phyloP scores from a whole-genome alignment of 2,113 vertebrate species.

The Excalfactoria chinensis region DNA sequence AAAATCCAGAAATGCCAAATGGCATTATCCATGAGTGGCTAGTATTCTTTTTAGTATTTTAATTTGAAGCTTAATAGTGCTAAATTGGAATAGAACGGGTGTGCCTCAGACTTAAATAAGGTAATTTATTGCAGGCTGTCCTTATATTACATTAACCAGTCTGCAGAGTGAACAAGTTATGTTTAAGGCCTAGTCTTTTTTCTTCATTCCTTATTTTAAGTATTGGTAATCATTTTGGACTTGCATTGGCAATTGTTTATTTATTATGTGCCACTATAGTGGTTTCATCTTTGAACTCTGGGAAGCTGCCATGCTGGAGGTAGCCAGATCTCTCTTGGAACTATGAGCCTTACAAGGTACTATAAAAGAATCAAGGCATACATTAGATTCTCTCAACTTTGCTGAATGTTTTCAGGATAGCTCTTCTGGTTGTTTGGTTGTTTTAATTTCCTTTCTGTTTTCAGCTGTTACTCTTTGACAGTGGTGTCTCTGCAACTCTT shows the following conservation, averaged over 20 bases:
- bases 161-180: neutral
- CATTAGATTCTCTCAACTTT: neutral
- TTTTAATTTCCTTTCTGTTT: neutral
- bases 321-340: neutral
- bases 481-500: neutral
- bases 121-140: neutral
- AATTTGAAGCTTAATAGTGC: neutral
- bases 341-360: neutral
- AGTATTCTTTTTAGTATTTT: neutral
- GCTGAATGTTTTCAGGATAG: neutral
- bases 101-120: neutral
- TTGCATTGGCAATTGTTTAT: neutral
- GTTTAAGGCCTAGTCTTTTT: fast-evolving
- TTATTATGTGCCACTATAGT: neutral
- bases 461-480: neutral
- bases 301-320: neutral
- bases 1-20: neutral
- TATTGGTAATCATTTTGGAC: neutral
- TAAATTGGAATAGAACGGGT: neutral
- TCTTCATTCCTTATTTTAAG: neutral
- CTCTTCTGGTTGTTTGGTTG: neutral
- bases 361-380: neutral
- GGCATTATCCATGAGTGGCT: neutral
- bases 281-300: neutral
- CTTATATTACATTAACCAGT: neutral